phyloP scores from a whole-genome alignment of 23 tunicate genomes.

The Corella eumyota region DNA sequence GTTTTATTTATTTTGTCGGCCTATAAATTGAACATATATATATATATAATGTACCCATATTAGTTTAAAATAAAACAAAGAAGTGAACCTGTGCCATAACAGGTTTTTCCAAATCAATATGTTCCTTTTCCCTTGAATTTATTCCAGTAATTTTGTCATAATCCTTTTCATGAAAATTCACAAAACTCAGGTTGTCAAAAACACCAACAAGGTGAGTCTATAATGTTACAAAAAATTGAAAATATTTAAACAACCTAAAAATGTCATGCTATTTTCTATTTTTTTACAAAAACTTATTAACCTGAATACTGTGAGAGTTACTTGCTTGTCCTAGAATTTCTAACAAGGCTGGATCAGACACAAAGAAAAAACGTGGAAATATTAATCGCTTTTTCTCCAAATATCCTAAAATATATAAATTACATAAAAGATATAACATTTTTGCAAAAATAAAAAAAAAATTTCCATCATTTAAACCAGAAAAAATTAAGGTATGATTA shows the following conservation, averaged over 20 bases:
- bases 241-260: background rate
- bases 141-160: constrained; percentile 79
- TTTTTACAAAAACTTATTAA: constrained; percentile 1
- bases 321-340: constrained; percentile 98
- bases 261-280: background rate
- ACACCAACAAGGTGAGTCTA: constrained; percentile 86
- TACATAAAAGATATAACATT: too few relatives aligned
- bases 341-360: constrained; percentile 93
- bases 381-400: constrained; percentile 86
- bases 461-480: too few relatives aligned
- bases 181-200: constrained; percentile 81
- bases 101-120: constrained; percentile 70
- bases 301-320: constrained; percentile 95
- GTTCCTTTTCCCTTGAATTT: constrained; percentile 83
- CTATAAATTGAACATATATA: too few relatives aligned
- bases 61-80: too few relatives aligned
- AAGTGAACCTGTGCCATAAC: constrained; percentile 96
- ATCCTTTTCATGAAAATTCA: constrained; percentile 73
- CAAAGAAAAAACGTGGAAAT: constrained; percentile 96
- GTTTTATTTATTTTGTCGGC: too few relatives aligned
- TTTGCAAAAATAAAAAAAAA: too few relatives aligned
- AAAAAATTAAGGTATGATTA: too few relatives aligned
- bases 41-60: too few relatives aligned
- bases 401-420: constrained; percentile 62
- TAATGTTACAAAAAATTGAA: background rate